A percentile compares a stretch with the other conserved stretches of the same genome.
phyloP scores from a whole-genome alignment of 2,113 vertebrate species.

The Ailurus styani region DNA sequence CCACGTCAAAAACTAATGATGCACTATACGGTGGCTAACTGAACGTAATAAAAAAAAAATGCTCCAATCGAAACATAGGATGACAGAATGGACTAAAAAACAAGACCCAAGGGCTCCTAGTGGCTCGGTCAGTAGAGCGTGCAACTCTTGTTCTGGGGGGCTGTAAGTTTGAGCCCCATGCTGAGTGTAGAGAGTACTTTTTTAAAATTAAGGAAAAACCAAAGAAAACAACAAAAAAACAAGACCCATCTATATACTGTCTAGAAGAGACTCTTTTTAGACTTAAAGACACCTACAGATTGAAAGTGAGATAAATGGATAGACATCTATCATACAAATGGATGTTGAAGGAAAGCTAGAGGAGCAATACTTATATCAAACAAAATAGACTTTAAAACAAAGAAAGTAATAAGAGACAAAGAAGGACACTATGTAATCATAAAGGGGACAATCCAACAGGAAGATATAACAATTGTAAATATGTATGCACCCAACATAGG shows the following conservation, averaged over 20 bases:
- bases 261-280: neutral
- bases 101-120: neutral
- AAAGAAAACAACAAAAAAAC: too few species aligned
- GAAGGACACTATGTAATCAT: neutral
- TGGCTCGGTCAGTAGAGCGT: neutral
- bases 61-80: neutral
- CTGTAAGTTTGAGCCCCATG: neutral
- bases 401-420: neutral
- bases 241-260: neutral
- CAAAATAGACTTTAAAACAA: neutral
- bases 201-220: neutral
- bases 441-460: neutral
- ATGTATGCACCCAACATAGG: neutral
- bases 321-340: neutral
- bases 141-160: neutral
- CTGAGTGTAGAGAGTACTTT: neutral
- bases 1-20: too few species aligned
- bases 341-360: neutral
- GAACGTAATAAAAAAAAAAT: too few species aligned
- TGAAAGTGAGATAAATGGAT: neutral
- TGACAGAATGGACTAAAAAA: neutral
- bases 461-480: neutral
- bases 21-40: too few species aligned
- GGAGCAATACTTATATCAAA: neutral
- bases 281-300: neutral